Percentiles rank a stretch among this genome's conserved stretches.
phyloP scores from a whole-genome alignment of 2,888 invertebrate species.

The Hypsopygia costalis region DNA sequence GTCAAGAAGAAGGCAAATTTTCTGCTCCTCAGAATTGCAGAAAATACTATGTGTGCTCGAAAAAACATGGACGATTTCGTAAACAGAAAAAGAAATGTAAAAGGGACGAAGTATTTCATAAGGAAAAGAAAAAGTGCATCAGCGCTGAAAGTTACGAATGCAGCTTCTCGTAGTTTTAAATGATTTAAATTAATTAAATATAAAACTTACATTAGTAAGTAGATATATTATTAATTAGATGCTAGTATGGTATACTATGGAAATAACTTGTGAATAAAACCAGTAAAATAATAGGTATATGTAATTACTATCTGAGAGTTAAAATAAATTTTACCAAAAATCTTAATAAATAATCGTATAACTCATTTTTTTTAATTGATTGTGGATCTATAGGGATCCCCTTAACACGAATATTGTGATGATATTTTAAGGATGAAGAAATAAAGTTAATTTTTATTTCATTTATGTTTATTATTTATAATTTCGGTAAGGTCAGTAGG shows the following conservation, averaged over 20 bases:
- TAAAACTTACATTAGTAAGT: no score
- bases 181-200: no score
- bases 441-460: background rate
- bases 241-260: no score
- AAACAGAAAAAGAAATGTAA: slow-evolving; percentile 53
- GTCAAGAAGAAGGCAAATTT: slow-evolving; percentile 54
- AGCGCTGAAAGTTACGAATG: slow-evolving; percentile 43
- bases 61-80: slow-evolving; percentile 25
- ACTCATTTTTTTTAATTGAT: no score
- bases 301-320: no score
- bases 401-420: no score
- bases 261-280: no score
- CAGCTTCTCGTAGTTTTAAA: background rate
- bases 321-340: no score
- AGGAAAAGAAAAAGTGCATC: slow-evolving; percentile 40
- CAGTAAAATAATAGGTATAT: no score
- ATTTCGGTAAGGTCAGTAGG: background rate
- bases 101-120: slow-evolving; percentile 53
- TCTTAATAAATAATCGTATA: no score
- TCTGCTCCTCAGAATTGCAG: slow-evolving; percentile 49
- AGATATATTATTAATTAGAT: no score
- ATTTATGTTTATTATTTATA: background rate
- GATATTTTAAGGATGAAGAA: background rate
- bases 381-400: no score
- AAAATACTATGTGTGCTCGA: slow-evolving; percentile 57